A percentile compares a stretch with the other conserved stretches of the same genome.
Evolutionary conservation across 2,888 invertebrate species (phyloP).

Genomic region (Ormyrus thymus): DNA sequence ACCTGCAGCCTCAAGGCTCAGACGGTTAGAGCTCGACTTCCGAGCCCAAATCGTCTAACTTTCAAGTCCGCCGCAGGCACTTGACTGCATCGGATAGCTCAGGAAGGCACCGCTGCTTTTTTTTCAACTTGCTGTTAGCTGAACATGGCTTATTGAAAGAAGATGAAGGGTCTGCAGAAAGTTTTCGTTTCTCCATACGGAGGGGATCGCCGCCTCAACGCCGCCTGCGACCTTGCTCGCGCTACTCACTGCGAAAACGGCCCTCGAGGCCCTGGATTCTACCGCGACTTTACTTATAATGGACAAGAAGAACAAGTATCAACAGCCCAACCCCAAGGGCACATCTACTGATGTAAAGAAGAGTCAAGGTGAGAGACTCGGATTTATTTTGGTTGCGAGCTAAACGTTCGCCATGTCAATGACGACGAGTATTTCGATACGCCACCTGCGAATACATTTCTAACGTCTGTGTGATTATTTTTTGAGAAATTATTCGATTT

Average conservation of each 20-base stretch:
- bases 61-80: no score
- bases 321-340: constrained; percentile 83
- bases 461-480: no score
- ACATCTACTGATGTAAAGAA: constrained; percentile 85
- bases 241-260: background rate
- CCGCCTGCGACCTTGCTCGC: background rate
- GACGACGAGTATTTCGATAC: background rate
- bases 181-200: constrained; percentile 84
- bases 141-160: constrained; percentile 86
- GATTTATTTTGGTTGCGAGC: background rate
- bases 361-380: constrained; percentile 80
- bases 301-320: constrained; percentile 86
- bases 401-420: background rate
- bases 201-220: constrained; percentile 76
- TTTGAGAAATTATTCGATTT: no score
- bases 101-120: no score
- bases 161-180: constrained; percentile 85
- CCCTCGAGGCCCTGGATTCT: constrained; percentile 23
- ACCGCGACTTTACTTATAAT: constrained; percentile 76
- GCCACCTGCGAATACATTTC: no score
- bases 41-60: no score
- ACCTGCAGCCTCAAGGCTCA: no score
- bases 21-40: no score
- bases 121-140: constrained; percentile 62
- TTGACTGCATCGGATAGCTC: no score